Conservation (phyloP, 2,888 invertebrate genomes). For the Piscicola geometra region DNA sequence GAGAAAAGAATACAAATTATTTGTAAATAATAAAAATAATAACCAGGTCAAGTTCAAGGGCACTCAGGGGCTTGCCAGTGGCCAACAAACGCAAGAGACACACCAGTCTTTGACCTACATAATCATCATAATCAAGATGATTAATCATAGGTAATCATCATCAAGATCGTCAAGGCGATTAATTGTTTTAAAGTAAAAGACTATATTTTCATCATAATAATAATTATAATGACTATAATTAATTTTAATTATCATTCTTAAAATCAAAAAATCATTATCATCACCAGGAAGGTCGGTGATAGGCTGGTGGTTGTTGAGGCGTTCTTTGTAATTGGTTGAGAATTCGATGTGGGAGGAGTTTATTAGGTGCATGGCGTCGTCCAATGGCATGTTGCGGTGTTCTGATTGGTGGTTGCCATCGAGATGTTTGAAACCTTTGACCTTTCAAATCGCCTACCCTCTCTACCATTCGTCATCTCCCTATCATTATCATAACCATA, state of each 20-base stretch:
- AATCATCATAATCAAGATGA: background rate
- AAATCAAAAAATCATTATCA: background rate
- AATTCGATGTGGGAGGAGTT: conserved; percentile 58
- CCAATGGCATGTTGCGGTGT: conserved; percentile 90
- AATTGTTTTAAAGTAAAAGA: background rate
- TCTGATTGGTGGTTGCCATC: conserved; percentile 65
- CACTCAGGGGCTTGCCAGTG: conserved; percentile 65
- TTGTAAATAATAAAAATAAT: conserved; percentile 62
- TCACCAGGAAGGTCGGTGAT: conserved; percentile 3
- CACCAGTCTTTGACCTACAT: conserved; percentile 47
- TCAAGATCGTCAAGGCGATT: background rate
- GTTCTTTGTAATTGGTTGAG: conserved; percentile 30
- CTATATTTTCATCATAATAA: background rate
- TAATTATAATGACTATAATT: background rate
- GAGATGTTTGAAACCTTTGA: no score
- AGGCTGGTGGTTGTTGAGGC: conserved; percentile 21
- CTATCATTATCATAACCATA: no score
- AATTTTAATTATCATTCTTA: background rate
- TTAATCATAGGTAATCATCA: no score
- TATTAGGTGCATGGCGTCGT: conserved; percentile 78
- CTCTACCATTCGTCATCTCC: no score
- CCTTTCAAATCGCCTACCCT: no score
- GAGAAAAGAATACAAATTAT: no score
- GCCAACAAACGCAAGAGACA: conserved; percentile 72
- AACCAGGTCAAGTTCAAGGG: conserved; percentile 52